phyloP scores from a whole-genome alignment of 1,140 invertebrate genomes.

The Drosophila albomicans region DNA sequence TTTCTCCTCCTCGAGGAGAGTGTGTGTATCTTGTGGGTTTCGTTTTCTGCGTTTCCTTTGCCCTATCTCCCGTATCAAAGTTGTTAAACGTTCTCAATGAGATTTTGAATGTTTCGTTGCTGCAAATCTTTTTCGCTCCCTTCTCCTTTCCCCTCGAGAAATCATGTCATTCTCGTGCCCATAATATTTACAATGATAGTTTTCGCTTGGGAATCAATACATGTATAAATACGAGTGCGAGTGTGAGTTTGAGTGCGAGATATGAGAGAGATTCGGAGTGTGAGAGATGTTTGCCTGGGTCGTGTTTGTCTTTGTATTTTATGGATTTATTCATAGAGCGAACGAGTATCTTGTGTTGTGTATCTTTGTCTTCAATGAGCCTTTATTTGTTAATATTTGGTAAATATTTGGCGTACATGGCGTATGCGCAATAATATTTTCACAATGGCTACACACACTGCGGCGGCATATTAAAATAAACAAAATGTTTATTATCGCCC shows the following conservation, averaged over 20 bases:
- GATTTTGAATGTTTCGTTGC: slow-evolving; percentile 79
- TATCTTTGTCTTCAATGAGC: slow-evolving; percentile 62
- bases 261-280: background rate
- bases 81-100: slow-evolving; percentile 81
- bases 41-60: background rate
- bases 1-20: background rate
- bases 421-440: slow-evolving; percentile 77
- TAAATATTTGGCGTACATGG: slow-evolving; percentile 80
- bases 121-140: slow-evolving; percentile 66
- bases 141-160: background rate
- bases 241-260: background rate
- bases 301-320: slow-evolving; percentile 77
- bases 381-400: slow-evolving; percentile 81
- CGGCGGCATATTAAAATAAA: slow-evolving; percentile 73
- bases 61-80: slow-evolving; percentile 50
- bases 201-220: slow-evolving; percentile 75
- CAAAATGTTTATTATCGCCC: slow-evolving; percentile 68
- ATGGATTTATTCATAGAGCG: slow-evolving; percentile 69
- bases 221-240: slow-evolving; percentile 53
- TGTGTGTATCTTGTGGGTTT: slow-evolving; percentile 35
- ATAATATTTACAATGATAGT: slow-evolving; percentile 80
- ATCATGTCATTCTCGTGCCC: slow-evolving; percentile 9
- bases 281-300: slow-evolving; percentile 41
- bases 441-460: slow-evolving; percentile 54
- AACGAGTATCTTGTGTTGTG: slow-evolving; percentile 41